Conservation (phyloP, 1,140 invertebrate genomes). For the Leguminivora glycinivorella region DNA sequence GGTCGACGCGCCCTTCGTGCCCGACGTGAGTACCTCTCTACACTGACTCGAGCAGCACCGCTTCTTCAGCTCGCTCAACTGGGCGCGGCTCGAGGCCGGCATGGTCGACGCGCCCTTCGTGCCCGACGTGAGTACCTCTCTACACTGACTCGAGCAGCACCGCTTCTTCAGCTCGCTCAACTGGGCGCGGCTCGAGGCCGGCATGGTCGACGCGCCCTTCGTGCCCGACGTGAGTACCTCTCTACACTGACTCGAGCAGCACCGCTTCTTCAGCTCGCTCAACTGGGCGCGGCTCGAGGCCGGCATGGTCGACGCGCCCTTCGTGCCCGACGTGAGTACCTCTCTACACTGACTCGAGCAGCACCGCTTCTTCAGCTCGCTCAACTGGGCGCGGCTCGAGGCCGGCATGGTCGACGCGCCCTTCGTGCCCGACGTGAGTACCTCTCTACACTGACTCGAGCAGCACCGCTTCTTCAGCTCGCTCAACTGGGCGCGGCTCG, state of each 20-base stretch:
- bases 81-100: too few relatives aligned
- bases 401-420: slow-evolving; percentile 97
- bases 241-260: slow-evolving; percentile 94
- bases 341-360: background rate
- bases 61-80: too few relatives aligned
- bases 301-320: slow-evolving; percentile 96
- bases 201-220: slow-evolving; percentile 89
- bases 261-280: slow-evolving; percentile 88
- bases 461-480: slow-evolving; percentile 18
- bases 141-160: too few relatives aligned
- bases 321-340: slow-evolving; percentile 95
- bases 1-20: too few relatives aligned
- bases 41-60: too few relatives aligned
- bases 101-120: too few relatives aligned
- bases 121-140: too few relatives aligned
- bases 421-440: slow-evolving; percentile 96
- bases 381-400: slow-evolving; percentile 97
- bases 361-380: slow-evolving; percentile 28
- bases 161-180: too few relatives aligned
- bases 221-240: too few relatives aligned
- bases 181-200: slow-evolving; percentile 92
- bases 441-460: background rate
- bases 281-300: slow-evolving; percentile 99
- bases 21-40: too few relatives aligned
- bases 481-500: slow-evolving; percentile 95